Conservation (phyloP, 2,888 invertebrate species). For the Morpho achilles region DNA sequence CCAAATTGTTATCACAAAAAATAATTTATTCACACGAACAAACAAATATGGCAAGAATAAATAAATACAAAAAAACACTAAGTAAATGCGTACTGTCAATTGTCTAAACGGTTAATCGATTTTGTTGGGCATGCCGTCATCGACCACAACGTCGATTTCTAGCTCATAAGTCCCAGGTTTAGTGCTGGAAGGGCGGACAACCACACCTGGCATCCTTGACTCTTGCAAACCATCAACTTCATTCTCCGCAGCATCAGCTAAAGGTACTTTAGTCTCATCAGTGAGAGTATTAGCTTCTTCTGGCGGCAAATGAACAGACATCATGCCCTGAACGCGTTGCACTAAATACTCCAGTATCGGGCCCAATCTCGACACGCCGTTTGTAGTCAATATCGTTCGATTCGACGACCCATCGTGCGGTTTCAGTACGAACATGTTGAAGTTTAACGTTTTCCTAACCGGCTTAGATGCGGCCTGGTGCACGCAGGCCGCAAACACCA, state of each 20-base stretch:
- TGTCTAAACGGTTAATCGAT: constrained; percentile 19
- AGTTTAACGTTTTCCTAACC: constrained; percentile 64
- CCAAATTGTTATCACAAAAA: constrained; percentile 25
- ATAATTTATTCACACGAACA: constrained; percentile 44
- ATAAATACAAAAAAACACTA: constrained; percentile 38
- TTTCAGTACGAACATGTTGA: constrained; percentile 67
- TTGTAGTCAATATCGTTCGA: constrained; percentile 51
- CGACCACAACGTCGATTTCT: constrained; percentile 62
- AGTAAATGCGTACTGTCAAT: constrained; percentile 38
- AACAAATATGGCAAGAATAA: constrained; percentile 61
- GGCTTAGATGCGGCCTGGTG: constrained; percentile 48
- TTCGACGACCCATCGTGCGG: constrained; percentile 53
- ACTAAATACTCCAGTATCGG: constrained; percentile 83
- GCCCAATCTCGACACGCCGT: constrained; percentile 80
- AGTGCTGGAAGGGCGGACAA: constrained; percentile 55
- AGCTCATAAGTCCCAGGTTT: constrained; percentile 68
- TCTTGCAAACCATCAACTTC: constrained; percentile 70
- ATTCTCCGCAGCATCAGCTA: constrained; percentile 60
- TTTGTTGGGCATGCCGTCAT: constrained; percentile 61
- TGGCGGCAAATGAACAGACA: constrained; percentile 82
- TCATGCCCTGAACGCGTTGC: constrained; percentile 83
- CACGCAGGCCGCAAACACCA: constrained; percentile 48
- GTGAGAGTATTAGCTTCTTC: constrained; percentile 60
- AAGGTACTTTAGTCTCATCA: constrained; percentile 33
- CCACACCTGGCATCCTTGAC: constrained; percentile 61